Evolutionary conservation across 2,797 vertebrate species (phyloP), one percentile per base, ranked within the genome.

Genomic region (Heteromormyrus szaboi): DNA sequence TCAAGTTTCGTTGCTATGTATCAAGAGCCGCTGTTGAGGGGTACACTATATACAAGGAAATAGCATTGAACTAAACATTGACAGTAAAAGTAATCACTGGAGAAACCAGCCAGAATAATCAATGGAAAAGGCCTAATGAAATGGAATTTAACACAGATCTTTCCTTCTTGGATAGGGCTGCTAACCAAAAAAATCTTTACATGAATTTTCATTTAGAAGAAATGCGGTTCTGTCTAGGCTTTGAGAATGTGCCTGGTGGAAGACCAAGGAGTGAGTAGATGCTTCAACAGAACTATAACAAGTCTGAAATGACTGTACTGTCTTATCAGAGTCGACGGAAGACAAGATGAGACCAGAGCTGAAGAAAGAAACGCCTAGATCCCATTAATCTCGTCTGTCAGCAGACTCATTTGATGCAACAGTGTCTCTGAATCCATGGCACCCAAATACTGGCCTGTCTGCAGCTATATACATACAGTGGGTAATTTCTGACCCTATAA

Each of bases 401-500:
- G 84, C 48, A 53, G 14, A 25, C 22, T 62, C 54, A 41, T 22
- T n/a, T 9, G 14, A 50, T 12, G 33, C 19, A 51, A 44, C 37
- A 44, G 53, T 44, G 17, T 62, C 59, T 62, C 54, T 87, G 37
- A 87, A 87, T 44, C 53, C 37, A 29, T 59, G 8, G 37, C 53
- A 17, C 19, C 56, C n/a, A 44, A 65, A 19, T 11, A 7, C 56
- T 62, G 86, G 17, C 22, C 51, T n/a, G 19, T 59, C 29, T 59
- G 85, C 12, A 33, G 25, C 22, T 54, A 8, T 59, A 62, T 56
- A 65, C 86, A 87, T 25, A 65, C 41, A 46, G 86, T 12, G 54
- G 56, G 37, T 87, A 48, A 87, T 87, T 65, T 87, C 53, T 25
- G 86, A 68, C 33, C 86, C 33, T 87, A 12, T 65, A 48, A 44